Conservation (phyloP, 2,888 invertebrate genomes). For the Acronicta alni region DNA sequence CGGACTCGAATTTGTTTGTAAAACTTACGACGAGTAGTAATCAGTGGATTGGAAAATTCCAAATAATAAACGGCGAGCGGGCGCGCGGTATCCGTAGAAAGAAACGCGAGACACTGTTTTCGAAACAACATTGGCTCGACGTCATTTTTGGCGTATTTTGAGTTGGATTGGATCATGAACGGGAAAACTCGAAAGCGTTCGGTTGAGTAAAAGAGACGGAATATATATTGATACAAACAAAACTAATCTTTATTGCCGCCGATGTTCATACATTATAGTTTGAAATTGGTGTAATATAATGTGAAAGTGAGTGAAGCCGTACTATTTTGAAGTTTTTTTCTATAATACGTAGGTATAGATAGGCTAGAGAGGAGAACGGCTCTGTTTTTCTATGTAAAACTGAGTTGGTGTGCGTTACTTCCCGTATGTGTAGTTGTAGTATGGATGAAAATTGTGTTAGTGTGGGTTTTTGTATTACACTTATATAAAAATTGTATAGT, state of each 20-base stretch:
- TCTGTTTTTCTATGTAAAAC: slow-evolving; percentile 86
- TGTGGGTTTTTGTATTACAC: slow-evolving; percentile 77
- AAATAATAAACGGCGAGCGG: slow-evolving; percentile 81
- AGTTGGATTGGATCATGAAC: slow-evolving; percentile 87
- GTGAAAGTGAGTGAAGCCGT: slow-evolving; percentile 80
- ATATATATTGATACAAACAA: slow-evolving; percentile 67
- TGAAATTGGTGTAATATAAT: slow-evolving; percentile 72
- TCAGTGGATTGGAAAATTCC: slow-evolving; percentile 91
- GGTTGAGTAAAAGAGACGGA: slow-evolving; percentile 82
- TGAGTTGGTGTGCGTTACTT: slow-evolving; percentile 78
- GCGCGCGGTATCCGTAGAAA: slow-evolving; percentile 81
- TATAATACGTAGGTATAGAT: slow-evolving; percentile 77
- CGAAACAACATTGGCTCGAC: slow-evolving; percentile 86
- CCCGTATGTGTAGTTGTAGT: slow-evolving; percentile 84
- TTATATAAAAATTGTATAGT: slow-evolving; percentile 83
- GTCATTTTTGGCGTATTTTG: slow-evolving; percentile 90
- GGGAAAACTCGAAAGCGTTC: slow-evolving; percentile 89
- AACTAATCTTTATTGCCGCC: slow-evolving; percentile 76
- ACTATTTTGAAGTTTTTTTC: slow-evolving; percentile 88
- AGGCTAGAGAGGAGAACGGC: slow-evolving; percentile 81
- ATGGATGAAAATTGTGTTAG: slow-evolving; percentile 66
- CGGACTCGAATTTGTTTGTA: slow-evolving; percentile 86
- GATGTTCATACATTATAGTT: slow-evolving; percentile 71
- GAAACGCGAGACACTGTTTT: slow-evolving; percentile 88
- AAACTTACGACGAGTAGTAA: slow-evolving; percentile 83